A percentile compares a stretch with the other conserved stretches of the same genome.
Conservation (phyloP, 1,140 invertebrate genomes). For the Ceratosolen fusciceps region DNA sequence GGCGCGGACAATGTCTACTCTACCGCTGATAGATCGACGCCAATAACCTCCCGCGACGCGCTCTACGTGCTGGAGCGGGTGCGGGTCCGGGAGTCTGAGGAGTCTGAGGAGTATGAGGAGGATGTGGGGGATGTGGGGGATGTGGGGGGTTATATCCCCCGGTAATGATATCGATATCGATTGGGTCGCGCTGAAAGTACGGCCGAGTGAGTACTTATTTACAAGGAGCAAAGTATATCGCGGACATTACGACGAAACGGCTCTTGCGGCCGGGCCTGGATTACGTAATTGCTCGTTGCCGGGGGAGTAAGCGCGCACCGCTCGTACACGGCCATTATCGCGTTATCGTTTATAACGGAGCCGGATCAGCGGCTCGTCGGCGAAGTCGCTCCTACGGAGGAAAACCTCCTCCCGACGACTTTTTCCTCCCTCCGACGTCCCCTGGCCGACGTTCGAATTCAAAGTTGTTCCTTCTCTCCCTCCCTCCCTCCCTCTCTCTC, state of each 20-base stretch:
- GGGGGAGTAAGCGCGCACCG: neutral
- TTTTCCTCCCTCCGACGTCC: no score
- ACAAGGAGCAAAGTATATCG: neutral
- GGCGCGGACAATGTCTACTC: neutral
- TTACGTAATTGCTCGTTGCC: slow-evolving; percentile 38
- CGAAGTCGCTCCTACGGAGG: neutral
- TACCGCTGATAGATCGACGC: no score
- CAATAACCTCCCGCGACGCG: neutral
- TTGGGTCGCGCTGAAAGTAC: slow-evolving; percentile 4
- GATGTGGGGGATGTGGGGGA: no score
- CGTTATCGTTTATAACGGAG: slow-evolving; percentile 43
- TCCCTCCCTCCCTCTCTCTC: slow-evolving; percentile 19
- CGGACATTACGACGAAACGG: slow-evolving; percentile 8
- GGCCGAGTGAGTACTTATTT: slow-evolving; percentile 14
- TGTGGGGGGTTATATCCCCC: no score
- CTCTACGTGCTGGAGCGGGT: no score
- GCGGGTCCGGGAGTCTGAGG: no score
- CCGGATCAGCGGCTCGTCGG: slow-evolving; percentile 7
- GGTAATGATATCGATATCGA: slow-evolving; percentile 8
- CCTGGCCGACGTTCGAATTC: no score
- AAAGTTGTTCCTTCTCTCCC: neutral
- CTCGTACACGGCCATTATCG: slow-evolving; percentile 30
- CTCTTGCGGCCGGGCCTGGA: neutral
- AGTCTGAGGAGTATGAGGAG: no score
- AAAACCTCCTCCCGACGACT: no score